Evolutionary conservation across 2,113 vertebrate genomes (phyloP), one percentile per base, ranked within the genome.

Genomic region (Tretioscincus oriximinensis): DNA sequence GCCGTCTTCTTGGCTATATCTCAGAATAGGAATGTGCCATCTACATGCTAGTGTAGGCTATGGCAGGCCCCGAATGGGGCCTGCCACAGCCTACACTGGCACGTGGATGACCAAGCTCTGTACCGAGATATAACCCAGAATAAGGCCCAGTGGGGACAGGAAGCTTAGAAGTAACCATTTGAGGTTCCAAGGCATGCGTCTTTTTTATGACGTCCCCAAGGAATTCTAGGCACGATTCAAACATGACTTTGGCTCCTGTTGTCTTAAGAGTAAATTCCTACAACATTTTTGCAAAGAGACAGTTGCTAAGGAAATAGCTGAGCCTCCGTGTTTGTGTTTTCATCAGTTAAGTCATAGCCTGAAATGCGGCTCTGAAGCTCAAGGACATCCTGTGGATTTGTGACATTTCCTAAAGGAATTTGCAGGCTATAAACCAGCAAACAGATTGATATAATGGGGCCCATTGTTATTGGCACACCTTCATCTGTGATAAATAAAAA

Each of bases 371-470:
- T 75, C 80, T 85, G 78, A 87, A 88, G 86, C 85, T 88, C 54
- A 86, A 86, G 89, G 89, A 88, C 78, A 71, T 91, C 86, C 87
- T 82, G 82, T 83, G 76, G 67, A 68, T 90, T 84, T 60, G 54
- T 87, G 88, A 90, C 87, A 78, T 90, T 90, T 91, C 78, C 84
- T 87, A 64, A 71, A 90, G 88, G 85, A 89, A 69, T 10, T 41
- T 5, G 9, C 31, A 80, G 74, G 79, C 85, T 85, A 85, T 83
- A 89, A 91, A 85, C 60, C 60, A 54, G 31, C 74, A 85, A 67
- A 69, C 83, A 54, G 79, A 84, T 87, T 81, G 77, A 60, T 69
- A 85, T 81, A 86, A 47, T 81, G 60, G 85, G 61, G 28, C 7
- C 60, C 41, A 47, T 74, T 87, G 60, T 87, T 81, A 86, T 84